Percentiles rank a stretch among this genome's conserved stretches.
These are phyloP conservation scores for Stenopsyche tienmushanensis DNA, from an alignment of 1,140 invertebrate species.

Conservation along the genomic window DNA sequence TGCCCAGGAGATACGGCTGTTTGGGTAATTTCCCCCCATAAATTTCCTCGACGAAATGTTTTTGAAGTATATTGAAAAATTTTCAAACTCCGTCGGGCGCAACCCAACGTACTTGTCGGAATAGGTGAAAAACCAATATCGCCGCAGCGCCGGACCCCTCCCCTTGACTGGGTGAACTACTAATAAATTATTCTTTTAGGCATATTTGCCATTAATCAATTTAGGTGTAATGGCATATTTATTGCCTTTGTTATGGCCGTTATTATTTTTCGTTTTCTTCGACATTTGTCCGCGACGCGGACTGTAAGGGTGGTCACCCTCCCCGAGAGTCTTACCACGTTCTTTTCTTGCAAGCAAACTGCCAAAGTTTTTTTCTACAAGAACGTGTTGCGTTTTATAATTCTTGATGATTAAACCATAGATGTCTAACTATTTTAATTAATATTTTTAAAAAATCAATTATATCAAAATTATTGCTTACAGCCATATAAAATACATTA, in stretches of 20 bases:
- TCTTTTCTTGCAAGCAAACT: too few species aligned
- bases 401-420: too few species aligned
- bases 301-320: too few species aligned
- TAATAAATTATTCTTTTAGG: slow-evolving; percentile 36
- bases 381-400: too few species aligned
- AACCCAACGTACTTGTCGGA: neutral
- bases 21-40: too few species aligned
- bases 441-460: too few species aligned
- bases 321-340: too few species aligned
- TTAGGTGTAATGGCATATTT: slow-evolving; percentile 37
- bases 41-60: neutral
- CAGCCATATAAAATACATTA: too few species aligned
- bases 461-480: too few species aligned
- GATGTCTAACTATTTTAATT: too few species aligned
- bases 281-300: slow-evolving; percentile 32
- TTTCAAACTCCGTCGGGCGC: neutral
- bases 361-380: too few species aligned
- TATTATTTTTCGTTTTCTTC: slow-evolving; percentile 38
- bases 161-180: slow-evolving; percentile 1
- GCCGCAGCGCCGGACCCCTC: slow-evolving; percentile 4
- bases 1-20: neutral
- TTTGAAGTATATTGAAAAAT: slow-evolving; percentile 3
- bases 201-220: slow-evolving; percentile 35
- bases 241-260: slow-evolving; percentile 32
- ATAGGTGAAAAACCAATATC: slow-evolving; percentile 33